Base-by-base conservation (phyloP, 1,140 invertebrate genomes). In the Tetragonula clypearis region DNA sequence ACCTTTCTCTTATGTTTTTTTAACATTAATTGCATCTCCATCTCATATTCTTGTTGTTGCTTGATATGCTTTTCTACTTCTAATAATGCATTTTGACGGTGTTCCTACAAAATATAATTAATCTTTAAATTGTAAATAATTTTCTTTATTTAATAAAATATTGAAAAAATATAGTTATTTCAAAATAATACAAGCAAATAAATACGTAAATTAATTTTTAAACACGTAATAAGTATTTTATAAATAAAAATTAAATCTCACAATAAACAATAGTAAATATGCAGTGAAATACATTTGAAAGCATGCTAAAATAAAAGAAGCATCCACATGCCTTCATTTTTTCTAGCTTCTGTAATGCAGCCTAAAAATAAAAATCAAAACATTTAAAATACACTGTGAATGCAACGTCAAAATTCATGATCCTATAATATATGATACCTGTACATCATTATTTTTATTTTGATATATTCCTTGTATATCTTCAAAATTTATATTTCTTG, bases 281-380 rank as follows among this genome's bases (percentile, higher is more conserved):
- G 41, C 76, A 72, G 55, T 21, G 9, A 73, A 58, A 83, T 30
- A 81, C 56, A 77, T 69, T 90, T 79, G 82, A 72, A 83, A 87
- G 60, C 82, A 89, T 88, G 85, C 85, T 88, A 89, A 93, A 93
- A 92, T 86, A 74, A 86, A 75, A 90, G 89, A 93, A 93, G 92
- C 90, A 90, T 92, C 93, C 93, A 96, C 96, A 95, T 96, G 96
- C 96, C 96, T 96, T 96, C 92, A 94, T 93, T 94, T 94, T 95
- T 95, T 96, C 95, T 95, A 96, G 94, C 93, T 95, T 94, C 94
- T 92, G 94, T 93, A 96, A 95, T 93, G 94, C 94, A 91, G 94
- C 96, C 96, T 96, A 96, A 92, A 96, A 96, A 92, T 91, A 91
- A 94, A 95, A 93, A 93, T 90, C 90, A 92, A 92, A 88, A 84